These are phyloP conservation scores for Gambusia holbrooki DNA, from an alignment of 2,113 vertebrate genomes.

Conservation along the genomic window DNA sequence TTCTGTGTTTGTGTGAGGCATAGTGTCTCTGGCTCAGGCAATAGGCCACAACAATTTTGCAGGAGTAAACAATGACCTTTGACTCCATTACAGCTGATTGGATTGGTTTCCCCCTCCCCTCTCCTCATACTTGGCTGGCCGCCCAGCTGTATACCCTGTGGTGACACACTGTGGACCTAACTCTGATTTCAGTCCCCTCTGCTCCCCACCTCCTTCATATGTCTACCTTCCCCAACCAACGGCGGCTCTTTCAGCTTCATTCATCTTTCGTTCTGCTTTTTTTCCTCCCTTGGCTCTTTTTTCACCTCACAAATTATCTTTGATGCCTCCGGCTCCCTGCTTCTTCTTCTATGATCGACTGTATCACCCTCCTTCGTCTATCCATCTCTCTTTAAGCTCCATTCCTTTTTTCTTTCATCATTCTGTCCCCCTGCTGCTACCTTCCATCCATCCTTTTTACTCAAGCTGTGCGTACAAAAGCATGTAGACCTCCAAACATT, in stretches of 20 bases:
- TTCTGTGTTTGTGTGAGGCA: conserved; percentile 32
- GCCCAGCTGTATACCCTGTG: conserved; percentile 44
- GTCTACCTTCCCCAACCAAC: conserved; percentile 8
- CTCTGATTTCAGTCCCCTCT: conserved; percentile 12
- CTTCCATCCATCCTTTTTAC: neutral
- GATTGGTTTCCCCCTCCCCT: conserved; percentile 57
- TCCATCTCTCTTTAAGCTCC: conserved; percentile 8
- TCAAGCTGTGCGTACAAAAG: neutral
- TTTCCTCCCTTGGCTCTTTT: neutral
- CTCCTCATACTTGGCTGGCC: conserved; percentile 35
- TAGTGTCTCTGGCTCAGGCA: conserved; percentile 49
- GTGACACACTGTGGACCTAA: conserved; percentile 35
- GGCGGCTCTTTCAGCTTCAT: conserved; percentile 20
- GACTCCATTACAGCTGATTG: conserved; percentile 77
- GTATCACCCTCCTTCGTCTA: conserved; percentile 13
- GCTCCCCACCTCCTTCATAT: neutral
- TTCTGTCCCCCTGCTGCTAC: neutral
- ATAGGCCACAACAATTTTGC: conserved; percentile 57
- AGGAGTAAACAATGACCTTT: conserved; percentile 75
- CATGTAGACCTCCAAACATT: neutral
- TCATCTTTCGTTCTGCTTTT: conserved; percentile 16
- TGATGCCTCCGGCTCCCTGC: neutral
- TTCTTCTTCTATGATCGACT: neutral
- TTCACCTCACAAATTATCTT: conserved; percentile 26
- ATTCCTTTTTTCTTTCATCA: conserved; percentile 2